phyloP scores from a whole-genome alignment of 92 coral and sea anemone genomes.

The Virgularia gustaviana region DNA sequence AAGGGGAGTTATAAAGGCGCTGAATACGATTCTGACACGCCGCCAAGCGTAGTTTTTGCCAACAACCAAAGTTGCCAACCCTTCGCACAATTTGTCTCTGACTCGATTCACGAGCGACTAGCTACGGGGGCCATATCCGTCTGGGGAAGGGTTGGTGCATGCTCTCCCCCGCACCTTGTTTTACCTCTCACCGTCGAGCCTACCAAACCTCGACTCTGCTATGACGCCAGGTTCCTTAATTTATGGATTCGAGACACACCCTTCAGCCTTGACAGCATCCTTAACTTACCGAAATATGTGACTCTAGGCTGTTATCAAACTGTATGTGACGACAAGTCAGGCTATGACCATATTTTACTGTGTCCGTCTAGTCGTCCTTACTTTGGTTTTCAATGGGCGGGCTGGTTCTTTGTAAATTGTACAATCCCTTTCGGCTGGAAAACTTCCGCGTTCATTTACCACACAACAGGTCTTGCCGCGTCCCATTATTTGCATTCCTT shows the following conservation, averaged over 20 bases:
- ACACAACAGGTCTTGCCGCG: conserved; percentile 14
- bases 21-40: neutral
- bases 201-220: neutral
- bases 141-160: neutral
- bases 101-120: no score
- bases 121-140: no score
- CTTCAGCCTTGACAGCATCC: neutral
- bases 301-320: neutral
- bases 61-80: conserved; percentile 19
- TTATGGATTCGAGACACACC: neutral
- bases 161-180: neutral
- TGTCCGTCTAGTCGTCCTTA: conserved; percentile 4
- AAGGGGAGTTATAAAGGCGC: conserved; percentile 10
- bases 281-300: neutral
- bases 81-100: no score
- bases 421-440: conserved; percentile 14
- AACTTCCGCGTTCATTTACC: conserved; percentile 39
- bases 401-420: conserved; percentile 40
- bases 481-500: neutral
- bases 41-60: neutral
- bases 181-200: neutral
- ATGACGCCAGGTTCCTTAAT: neutral
- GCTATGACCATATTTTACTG: conserved; percentile 21
- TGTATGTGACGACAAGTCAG: neutral
- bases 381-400: conserved; percentile 45